Conservation (phyloP, 2,113 vertebrate species). For the Sinocyclocheilus anshuiensis region DNA sequence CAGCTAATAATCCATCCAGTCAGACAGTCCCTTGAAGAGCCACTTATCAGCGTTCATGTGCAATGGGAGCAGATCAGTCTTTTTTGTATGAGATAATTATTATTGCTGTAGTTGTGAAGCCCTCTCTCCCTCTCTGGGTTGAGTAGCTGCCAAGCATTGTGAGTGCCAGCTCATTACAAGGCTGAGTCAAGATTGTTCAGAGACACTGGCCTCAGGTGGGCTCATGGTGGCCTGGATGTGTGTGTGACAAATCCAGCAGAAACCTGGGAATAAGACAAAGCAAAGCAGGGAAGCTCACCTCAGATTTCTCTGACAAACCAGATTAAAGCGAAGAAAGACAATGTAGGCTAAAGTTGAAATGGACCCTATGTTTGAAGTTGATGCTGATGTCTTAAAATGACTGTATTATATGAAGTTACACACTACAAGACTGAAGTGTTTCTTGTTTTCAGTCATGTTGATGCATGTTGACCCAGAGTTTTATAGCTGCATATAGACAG, state of each 20-base stretch:
- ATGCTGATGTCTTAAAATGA: not conserved
- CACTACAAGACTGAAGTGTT: not conserved
- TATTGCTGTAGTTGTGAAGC: slow-evolving; percentile 25
- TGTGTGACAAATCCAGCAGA: not conserved
- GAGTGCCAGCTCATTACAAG: slow-evolving; percentile 30
- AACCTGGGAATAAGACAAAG: not conserved
- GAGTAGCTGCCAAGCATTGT: slow-evolving; percentile 6
- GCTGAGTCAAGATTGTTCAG: slow-evolving; percentile 23
- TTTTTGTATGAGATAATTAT: slow-evolving; percentile 28
- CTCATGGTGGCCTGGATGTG: not conserved
- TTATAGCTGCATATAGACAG: not conserved
- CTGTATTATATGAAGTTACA: not conserved
- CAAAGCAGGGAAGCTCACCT: not conserved
- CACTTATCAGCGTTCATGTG: not conserved
- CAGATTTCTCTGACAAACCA: not conserved
- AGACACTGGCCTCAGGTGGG: slow-evolving; percentile 21
- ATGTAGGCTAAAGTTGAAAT: slow-evolving; percentile 1
- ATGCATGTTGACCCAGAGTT: not conserved
- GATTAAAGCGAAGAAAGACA: not conserved
- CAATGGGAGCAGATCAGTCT: slow-evolving; percentile 4
- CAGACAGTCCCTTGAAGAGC: slow-evolving; percentile 3
- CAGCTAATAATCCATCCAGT: slow-evolving; percentile 21
- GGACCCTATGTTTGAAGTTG: no score
- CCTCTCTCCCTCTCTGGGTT: slow-evolving; percentile 12
- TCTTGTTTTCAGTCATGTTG: not conserved